Evolutionary conservation across 2,797 vertebrate genomes (phyloP).

Genomic region (Halcyon smyrnensis): DNA sequence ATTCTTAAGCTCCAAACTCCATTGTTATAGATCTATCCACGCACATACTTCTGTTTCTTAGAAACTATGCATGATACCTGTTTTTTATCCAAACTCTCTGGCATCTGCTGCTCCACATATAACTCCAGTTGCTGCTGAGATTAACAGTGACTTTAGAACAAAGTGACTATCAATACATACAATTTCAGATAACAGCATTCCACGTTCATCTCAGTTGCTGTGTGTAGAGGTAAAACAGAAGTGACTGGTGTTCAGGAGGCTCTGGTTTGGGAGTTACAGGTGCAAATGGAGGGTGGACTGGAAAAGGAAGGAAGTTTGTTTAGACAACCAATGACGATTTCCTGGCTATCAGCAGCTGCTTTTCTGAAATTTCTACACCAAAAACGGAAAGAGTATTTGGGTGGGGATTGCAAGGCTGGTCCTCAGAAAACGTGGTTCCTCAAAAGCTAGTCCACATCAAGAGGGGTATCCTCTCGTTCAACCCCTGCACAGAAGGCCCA

Average conservation of each 20-base stretch:
- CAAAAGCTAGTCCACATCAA: neutral
- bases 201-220: neutral
- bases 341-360: neutral
- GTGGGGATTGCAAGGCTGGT: neutral
- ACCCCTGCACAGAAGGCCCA: neutral
- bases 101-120: neutral
- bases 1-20: neutral
- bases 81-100: neutral
- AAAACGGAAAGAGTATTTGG: neutral
- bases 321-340: neutral
- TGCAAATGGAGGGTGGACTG: neutral
- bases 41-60: neutral
- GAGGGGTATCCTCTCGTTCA: neutral
- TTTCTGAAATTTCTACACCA: neutral
- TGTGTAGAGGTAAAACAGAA: neutral
- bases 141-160: neutral
- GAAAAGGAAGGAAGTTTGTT: neutral
- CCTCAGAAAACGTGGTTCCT: neutral
- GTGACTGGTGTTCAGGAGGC: neutral
- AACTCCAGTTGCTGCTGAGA: neutral
- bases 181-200: neutral
- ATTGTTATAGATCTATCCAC: neutral
- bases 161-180: neutral
- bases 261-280: neutral
- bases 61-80: accelerated